Percentiles rank a stretch among this genome's conserved stretches.
Evolutionary conservation across 2,113 vertebrate genomes (phyloP).

Genomic region (Seriola aureovittata): DNA sequence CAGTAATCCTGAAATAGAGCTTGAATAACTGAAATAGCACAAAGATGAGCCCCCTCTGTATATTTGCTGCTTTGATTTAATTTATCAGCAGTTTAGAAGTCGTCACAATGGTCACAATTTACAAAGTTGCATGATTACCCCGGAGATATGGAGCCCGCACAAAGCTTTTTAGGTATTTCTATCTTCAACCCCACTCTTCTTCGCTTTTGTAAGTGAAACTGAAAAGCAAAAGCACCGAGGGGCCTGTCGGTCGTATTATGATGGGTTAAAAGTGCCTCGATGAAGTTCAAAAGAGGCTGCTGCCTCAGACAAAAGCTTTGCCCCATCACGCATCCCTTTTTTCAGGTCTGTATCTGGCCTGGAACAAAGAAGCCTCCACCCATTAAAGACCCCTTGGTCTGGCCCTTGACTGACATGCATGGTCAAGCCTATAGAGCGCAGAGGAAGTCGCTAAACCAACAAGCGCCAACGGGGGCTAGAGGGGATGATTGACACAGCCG

Average conservation of each 20-base stretch:
- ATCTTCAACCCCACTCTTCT: conserved; percentile 31
- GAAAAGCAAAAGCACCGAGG: conserved; percentile 58
- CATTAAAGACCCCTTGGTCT: conserved; percentile 32
- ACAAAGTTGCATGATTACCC: conserved; percentile 41
- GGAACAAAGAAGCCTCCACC: conserved; percentile 72
- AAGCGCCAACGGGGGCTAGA: conserved; percentile 17
- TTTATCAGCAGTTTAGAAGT: conserved; percentile 33
- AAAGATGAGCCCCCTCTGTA: neutral
- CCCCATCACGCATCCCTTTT: conserved; percentile 51
- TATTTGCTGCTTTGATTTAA: conserved; percentile 14
- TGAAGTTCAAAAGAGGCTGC: conserved; percentile 65
- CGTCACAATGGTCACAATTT: conserved; percentile 30
- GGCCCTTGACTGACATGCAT: conserved; percentile 59
- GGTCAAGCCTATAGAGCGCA: conserved; percentile 24
- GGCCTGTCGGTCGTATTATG: conserved; percentile 50
- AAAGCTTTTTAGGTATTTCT: conserved; percentile 41
- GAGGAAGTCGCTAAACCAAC: conserved; percentile 44
- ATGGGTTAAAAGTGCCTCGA: conserved; percentile 60
- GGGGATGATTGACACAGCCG: conserved; percentile 55
- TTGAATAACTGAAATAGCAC: conserved; percentile 16
- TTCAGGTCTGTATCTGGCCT: conserved; percentile 66
- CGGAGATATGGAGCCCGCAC: conserved; percentile 45
- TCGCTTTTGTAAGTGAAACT: conserved; percentile 58
- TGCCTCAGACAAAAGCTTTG: conserved; percentile 68
- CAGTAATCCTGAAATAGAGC: conserved; percentile 37